Evolutionary conservation across 2,797 vertebrate genomes (phyloP), one percentile per base, ranked within the genome.

Genomic region (Onychomys torridus): DNA sequence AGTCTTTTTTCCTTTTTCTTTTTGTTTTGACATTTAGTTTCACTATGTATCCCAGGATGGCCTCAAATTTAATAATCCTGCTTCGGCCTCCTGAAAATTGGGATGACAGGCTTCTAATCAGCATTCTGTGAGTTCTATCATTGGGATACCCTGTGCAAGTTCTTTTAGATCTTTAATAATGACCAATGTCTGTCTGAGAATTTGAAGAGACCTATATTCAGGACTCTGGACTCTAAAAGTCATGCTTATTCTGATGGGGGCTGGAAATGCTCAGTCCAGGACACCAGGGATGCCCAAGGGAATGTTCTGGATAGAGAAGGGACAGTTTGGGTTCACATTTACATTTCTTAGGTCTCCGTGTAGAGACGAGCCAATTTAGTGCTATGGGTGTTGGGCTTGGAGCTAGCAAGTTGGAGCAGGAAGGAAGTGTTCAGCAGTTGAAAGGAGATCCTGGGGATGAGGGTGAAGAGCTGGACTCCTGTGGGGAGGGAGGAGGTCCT

Each of bases 391-490:
- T 6, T 0, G 4, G 83, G 83, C 43, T 11, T 23, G 76, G 94
- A 34, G 32, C 85, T 81, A 75, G 85, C 16, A 57, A 71, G 73
- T 81, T 34, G 37, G 98, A 97, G 14, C 32, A 27, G 25, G 63
- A 61, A 67, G 65, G 34, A 19, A 13, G 43, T 16, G 3, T 40
- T 21, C 57, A 84, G 69, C 10, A 49, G 71, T 16, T 1, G 32
- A 61, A 76, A 49, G 55, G 16, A 37, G 14, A 57, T 63, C n/a
- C 46, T 77, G 78, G 37, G 57, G 57, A 23, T 0, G 19, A 59
- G 57, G 57, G 57, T 7, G 57, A 59, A 46, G 46, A 46, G 6
- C 29, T 34, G 67, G 34, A 25, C 73, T 59, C 40, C 40, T 91
- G 55, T 52, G 19, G 46, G 49, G 19, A 61, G 6, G 76, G 43